Percentiles rank a stretch among this genome's conserved stretches.
Evolutionary conservation across 1,140 invertebrate species (phyloP).

Genomic region (Stenopsyche tienmushanensis): DNA sequence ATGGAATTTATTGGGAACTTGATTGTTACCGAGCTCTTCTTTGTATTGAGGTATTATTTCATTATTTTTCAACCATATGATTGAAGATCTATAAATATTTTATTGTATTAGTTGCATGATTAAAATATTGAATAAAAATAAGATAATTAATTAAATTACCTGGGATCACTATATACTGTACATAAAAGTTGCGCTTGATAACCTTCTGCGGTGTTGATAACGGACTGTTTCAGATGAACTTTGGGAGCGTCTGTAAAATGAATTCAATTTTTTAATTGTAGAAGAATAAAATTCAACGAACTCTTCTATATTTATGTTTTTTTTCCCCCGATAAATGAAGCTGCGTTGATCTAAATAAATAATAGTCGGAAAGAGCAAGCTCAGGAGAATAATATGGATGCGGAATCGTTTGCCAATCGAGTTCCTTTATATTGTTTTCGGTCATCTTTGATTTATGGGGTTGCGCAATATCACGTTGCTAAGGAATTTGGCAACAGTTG

Average conservation of each 20-base stretch:
- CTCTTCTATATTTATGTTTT: too few species aligned
- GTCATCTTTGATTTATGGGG: too few species aligned
- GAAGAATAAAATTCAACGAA: too few species aligned
- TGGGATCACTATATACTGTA: constrained; percentile 29
- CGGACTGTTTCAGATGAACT: constrained; percentile 33
- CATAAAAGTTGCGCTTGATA: constrained; percentile 31
- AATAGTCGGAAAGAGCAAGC: too few species aligned
- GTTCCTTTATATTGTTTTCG: too few species aligned
- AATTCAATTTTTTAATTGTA: too few species aligned
- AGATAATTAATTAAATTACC: constrained; percentile 10
- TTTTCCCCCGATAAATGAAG: too few species aligned
- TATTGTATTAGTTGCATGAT: not conserved
- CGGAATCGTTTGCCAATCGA: too few species aligned
- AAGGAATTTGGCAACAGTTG: too few species aligned
- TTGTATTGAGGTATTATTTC: constrained; percentile 9
- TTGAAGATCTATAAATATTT: not conserved
- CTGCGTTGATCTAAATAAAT: too few species aligned
- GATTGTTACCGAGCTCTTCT: not conserved
- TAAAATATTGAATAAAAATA: not conserved
- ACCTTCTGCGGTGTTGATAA: constrained; percentile 33
- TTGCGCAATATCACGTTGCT: too few species aligned
- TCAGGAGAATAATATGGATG: too few species aligned
- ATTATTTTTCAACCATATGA: not conserved
- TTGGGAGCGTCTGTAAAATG: constrained; percentile 32
- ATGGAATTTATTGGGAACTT: constrained; percentile 8